Evolutionary conservation across 2,888 invertebrate genomes (phyloP), one percentile per base, ranked within the genome.

Genomic region (Rhimphoctona megacephalus): DNA sequence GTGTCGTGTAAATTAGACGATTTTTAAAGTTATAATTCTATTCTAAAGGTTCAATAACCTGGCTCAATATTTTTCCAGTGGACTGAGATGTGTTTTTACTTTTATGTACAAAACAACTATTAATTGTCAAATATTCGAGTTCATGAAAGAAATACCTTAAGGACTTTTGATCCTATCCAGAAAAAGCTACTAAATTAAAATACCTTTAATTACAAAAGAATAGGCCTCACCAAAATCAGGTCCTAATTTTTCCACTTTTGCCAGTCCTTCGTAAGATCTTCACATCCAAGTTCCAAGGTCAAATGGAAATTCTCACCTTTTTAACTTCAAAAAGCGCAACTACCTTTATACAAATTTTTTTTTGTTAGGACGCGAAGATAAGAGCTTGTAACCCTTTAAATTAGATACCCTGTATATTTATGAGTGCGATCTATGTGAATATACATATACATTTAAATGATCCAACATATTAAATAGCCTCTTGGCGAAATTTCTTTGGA

Each of bases 401-500:
- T 49, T 0, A n/a, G 19, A 49, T 7, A 6, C 19, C 19, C 49
- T 49, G 49, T 49, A n/a, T 49, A 49, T 49, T n/a, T 5, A 7
- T 19, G 49, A 49, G 19, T 49, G 49, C 49, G n/a, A 49, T 49
- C 19, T 7, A 49, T 49, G 30, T 57, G 66, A 81, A 85, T 70
- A 54, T 72, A 25, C 70, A 49, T 33, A 76, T 57, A 67, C 8
- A n/a, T 78, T 49, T 17, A 57, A 8, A 57, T 39, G 74, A 54
- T 39, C 66, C 30, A 70, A 36, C 64, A 66, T 17, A 43, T 33
- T 39, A 46, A 77, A 33, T 46, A 33, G 46, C 43, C 64, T 43
- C 46, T 30, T 19, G 11, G 33, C 25, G n/a, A 19, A 46, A 64
- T 69, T 61, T 70, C 79, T 66, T 30, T 25, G 30, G 39, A 11